Percentiles rank a stretch among this genome's conserved stretches.
These are phyloP conservation scores for Ia io DNA, from an alignment of 2,113 vertebrate genomes.

Conservation along the genomic window DNA sequence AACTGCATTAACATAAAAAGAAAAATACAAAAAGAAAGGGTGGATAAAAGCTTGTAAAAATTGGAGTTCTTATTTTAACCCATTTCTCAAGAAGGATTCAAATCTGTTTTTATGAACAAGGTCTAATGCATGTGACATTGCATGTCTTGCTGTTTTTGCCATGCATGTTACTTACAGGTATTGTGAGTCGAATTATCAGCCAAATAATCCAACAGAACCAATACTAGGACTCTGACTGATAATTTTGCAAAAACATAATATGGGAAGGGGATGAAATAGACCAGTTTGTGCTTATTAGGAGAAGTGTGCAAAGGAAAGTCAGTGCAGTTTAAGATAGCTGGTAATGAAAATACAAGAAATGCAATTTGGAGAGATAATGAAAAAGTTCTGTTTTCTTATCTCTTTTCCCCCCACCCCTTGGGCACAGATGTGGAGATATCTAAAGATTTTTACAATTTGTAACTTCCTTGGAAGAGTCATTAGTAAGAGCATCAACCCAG, in stretches of 20 bases:
- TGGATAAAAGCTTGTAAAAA: neutral
- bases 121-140: neutral
- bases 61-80: neutral
- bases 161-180: neutral
- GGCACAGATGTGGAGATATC: neutral
- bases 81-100: neutral
- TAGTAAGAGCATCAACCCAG: neutral
- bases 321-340: neutral
- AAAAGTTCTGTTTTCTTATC: neutral
- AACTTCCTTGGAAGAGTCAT: neutral
- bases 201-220: constrained; percentile 16
- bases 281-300: neutral
- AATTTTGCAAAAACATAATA: neutral
- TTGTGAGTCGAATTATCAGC: neutral
- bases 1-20: neutral
- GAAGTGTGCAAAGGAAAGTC: neutral
- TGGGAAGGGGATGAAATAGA: neutral
- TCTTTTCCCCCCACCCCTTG: neutral
- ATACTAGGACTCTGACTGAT: neutral
- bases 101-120: neutral
- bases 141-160: neutral
- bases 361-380: neutral
- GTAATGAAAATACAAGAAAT: constrained; percentile 15
- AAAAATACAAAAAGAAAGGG: neutral
- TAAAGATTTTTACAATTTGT: neutral